Percentiles rank a stretch among this genome's conserved stretches.
Conservation (phyloP, 2,113 vertebrate species). For the Leucoraja erinaceus region DNA sequence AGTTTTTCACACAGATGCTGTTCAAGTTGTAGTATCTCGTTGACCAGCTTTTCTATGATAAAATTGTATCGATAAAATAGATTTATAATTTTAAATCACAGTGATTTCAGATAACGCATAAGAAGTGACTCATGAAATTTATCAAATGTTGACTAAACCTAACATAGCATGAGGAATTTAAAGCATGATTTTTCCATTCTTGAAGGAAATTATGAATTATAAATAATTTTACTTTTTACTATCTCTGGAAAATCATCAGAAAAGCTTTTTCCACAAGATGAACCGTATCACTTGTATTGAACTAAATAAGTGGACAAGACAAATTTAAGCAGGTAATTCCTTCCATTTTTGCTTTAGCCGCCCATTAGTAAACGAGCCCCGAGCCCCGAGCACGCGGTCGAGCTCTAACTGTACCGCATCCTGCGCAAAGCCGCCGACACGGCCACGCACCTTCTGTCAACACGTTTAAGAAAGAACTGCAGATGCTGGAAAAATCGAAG, state of each 20-base stretch:
- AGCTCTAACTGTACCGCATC: too few relatives aligned
- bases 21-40: not conserved
- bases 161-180: not conserved
- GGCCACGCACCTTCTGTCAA: too few relatives aligned
- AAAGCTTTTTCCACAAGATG: not conserved
- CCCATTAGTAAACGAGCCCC: not conserved
- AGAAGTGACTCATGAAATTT: not conserved
- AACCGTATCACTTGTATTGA: not conserved
- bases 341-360: not conserved
- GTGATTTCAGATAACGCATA: not conserved
- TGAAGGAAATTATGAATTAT: not conserved
- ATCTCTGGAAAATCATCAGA: not conserved
- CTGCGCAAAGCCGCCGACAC: not conserved
- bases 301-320: not conserved
- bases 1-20: not conserved
- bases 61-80: too few relatives aligned
- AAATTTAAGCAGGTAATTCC: not conserved
- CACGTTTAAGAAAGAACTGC: too few relatives aligned
- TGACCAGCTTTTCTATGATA: too few relatives aligned
- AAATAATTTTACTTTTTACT: not conserved
- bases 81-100: too few relatives aligned
- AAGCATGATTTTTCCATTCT: not conserved
- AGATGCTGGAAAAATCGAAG: too few relatives aligned
- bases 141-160: not conserved
- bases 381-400: too few relatives aligned